Evolutionary conservation across 2,797 vertebrate genomes (phyloP).

Genomic region (Odontamblyopus lacepedii): DNA sequence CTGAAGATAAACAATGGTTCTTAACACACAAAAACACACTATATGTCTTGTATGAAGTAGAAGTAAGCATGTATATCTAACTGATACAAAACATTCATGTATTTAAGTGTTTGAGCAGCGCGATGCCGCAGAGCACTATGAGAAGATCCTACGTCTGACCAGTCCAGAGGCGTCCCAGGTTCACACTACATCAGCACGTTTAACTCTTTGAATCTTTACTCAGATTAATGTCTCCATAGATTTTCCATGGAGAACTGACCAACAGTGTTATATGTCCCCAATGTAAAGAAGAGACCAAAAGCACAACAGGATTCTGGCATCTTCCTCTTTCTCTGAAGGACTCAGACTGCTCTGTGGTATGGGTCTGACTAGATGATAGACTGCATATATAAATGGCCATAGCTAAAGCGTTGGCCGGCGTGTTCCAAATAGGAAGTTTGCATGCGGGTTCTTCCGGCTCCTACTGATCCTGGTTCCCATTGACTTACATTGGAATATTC

Average conservation of each 20-base stretch:
- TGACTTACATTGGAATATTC: no score
- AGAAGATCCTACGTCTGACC: constrained; percentile 62
- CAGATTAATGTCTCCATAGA: constrained; percentile 36
- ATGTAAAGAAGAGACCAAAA: rapidly evolving
- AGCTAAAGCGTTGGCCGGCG: no score
- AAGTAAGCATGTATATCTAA: neutral
- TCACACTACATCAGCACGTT: neutral
- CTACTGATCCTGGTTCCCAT: no score
- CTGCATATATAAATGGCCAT: no score
- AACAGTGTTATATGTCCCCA: constrained; percentile 40
- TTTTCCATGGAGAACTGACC: constrained; percentile 55
- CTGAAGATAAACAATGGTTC: constrained; percentile 60
- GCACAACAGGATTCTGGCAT: constrained; percentile 9
- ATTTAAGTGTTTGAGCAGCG: neutral
- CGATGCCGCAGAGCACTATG: constrained; percentile 72
- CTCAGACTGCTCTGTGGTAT: constrained; percentile 1
- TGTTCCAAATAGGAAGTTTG: no score
- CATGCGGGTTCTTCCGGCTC: no score
- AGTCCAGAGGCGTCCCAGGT: constrained; percentile 53
- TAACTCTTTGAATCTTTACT: neutral
- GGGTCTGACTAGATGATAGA: no score
- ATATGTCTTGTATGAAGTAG: neutral
- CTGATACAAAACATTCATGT: neutral
- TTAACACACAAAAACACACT: neutral
- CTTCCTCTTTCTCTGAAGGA: neutral